A percentile compares a stretch with the other conserved stretches of the same genome.
phyloP scores from a whole-genome alignment of 2,113 vertebrate species.

The Salminus brasiliensis region DNA sequence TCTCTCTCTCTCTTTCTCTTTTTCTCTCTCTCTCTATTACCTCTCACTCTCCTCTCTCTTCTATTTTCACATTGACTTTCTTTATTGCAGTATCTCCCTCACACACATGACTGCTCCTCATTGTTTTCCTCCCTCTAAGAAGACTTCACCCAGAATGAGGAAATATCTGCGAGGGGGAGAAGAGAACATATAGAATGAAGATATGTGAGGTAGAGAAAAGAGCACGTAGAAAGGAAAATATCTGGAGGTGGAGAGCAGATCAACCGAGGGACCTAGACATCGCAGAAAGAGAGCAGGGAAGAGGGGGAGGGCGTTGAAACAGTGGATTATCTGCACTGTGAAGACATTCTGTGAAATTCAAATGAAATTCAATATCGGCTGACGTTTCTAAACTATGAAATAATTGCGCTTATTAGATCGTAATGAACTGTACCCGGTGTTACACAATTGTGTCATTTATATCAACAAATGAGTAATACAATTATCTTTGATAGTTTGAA shows the following conservation, averaged over 20 bases:
- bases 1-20: background rate
- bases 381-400: too few relatives aligned
- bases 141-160: conserved; percentile 2
- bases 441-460: background rate
- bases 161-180: background rate
- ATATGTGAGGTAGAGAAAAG: too few relatives aligned
- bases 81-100: background rate
- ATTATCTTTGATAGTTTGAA: too few relatives aligned
- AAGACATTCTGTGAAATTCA: background rate
- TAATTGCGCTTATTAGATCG: background rate
- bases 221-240: background rate
- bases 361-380: background rate
- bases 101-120: conserved; percentile 7
- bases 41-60: background rate
- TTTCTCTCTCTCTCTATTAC: background rate
- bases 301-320: background rate
- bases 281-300: background rate
- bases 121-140: background rate
- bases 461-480: too few relatives aligned
- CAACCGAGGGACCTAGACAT: background rate
- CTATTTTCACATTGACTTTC: background rate
- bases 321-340: background rate
- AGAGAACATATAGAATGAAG: background rate
- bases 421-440: background rate
- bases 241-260: background rate